These are phyloP conservation scores for Dasyprocta punctata DNA, from an alignment of 2,113 vertebrate species.

Conservation along the genomic window DNA sequence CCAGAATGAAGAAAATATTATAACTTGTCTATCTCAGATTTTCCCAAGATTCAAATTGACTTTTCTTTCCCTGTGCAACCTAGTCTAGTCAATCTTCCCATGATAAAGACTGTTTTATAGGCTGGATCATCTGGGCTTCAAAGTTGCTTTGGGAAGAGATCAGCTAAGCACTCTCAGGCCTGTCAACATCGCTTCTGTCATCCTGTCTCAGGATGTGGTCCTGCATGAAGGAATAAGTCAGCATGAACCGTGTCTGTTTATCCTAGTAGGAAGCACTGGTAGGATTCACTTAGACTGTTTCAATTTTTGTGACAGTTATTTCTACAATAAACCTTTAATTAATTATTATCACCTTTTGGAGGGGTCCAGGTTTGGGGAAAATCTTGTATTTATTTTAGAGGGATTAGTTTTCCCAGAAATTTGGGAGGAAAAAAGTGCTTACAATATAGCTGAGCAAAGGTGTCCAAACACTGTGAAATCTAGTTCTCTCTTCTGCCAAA, in stretches of 20 bases:
- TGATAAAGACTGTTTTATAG: background rate
- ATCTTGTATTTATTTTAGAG: background rate
- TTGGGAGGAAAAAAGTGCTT: background rate
- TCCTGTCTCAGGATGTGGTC: background rate
- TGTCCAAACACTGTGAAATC: slow-evolving; percentile 41
- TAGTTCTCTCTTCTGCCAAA: slow-evolving; percentile 59
- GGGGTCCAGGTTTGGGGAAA: background rate
- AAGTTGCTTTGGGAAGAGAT: background rate
- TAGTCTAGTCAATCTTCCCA: background rate
- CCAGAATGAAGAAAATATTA: background rate
- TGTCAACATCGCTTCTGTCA: background rate
- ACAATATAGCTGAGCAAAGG: slow-evolving; percentile 50
- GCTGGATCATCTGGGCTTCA: background rate
- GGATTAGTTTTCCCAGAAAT: slow-evolving; percentile 73
- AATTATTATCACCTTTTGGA: background rate
- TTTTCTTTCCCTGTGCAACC: background rate
- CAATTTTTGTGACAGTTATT: background rate
- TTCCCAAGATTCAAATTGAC: background rate
- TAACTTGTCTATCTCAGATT: background rate
- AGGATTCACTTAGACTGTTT: background rate
- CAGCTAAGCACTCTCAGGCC: background rate
- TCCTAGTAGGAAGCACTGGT: background rate
- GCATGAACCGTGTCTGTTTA: background rate
- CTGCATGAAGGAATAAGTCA: background rate
- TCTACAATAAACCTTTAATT: slow-evolving; percentile 7